A percentile compares a stretch with the other conserved stretches of the same genome.
These are phyloP conservation scores for Eulemur coronatus DNA, from an alignment of 2,797 vertebrate species.

Conservation along the genomic window DNA sequence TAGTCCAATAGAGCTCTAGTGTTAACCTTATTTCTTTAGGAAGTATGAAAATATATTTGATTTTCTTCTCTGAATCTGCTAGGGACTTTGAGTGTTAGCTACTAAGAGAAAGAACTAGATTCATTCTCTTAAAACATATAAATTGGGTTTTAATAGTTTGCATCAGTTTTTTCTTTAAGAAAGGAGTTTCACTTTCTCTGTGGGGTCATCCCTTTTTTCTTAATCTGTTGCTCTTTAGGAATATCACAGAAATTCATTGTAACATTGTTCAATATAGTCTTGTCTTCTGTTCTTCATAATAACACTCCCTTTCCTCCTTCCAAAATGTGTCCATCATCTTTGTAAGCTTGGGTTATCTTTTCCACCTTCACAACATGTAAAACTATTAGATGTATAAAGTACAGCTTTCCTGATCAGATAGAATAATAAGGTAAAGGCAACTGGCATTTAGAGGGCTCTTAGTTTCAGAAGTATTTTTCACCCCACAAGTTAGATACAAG, in stretches of 20 bases:
- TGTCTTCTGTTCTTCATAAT: conserved; percentile 68
- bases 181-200: conserved; percentile 24
- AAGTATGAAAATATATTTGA: conserved; percentile 49
- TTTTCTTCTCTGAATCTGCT: conserved; percentile 56
- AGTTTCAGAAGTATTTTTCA: conserved; percentile 60
- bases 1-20: conserved; percentile 33
- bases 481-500: conserved; percentile 65
- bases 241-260: conserved; percentile 53
- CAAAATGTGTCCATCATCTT: conserved; percentile 57
- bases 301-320: conserved; percentile 38
- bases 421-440: conserved; percentile 42
- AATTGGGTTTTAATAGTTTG: conserved; percentile 53
- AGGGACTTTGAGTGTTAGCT: conserved; percentile 40
- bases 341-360: conserved; percentile 70
- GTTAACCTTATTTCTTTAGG: conserved; percentile 35
- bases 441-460: conserved; percentile 63
- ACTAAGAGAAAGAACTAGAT: conserved; percentile 40
- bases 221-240: conserved; percentile 56
- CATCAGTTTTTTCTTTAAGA: conserved; percentile 9
- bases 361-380: conserved; percentile 53
- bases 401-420: conserved; percentile 54
- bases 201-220: conserved; percentile 46
- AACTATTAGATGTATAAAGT: conserved; percentile 49
- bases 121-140: conserved; percentile 46
- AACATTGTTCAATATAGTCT: conserved; percentile 64